phyloP scores from a whole-genome alignment of 35 echinoderm and acorn worm genomes.

The Strongylocentrotus purpuratus region DNA sequence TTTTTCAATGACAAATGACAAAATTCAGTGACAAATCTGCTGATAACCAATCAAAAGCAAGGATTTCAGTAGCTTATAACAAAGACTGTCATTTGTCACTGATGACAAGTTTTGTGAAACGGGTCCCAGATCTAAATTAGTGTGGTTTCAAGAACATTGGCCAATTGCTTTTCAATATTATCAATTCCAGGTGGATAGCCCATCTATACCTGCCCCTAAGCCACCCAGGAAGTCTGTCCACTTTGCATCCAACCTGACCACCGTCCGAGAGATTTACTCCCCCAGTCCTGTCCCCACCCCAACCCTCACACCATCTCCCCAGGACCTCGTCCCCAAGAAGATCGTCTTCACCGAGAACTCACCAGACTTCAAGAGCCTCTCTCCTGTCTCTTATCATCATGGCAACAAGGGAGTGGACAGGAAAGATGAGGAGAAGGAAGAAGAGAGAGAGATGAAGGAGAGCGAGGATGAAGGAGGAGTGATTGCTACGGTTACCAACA shows the following conservation, averaged over 20 bases:
- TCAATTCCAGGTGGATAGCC: not conserved
- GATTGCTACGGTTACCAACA: slow-evolving; percentile 1
- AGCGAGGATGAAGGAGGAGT: not conserved
- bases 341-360: slow-evolving; percentile 16
- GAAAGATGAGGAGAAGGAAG: not conserved
- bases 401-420: not conserved
- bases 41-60: too few relatives aligned
- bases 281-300: not conserved
- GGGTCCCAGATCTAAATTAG: too few relatives aligned
- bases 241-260: slow-evolving; percentile 30
- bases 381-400: not conserved
- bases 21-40: too few relatives aligned
- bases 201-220: not conserved
- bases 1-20: too few relatives aligned
- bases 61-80: too few relatives aligned
- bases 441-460: not conserved
- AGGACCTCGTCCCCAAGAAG: not conserved
- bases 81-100: too few relatives aligned
- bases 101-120: too few relatives aligned
- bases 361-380: not conserved
- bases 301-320: not conserved
- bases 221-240: slow-evolving; percentile 6
- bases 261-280: not conserved
- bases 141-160: too few relatives aligned
- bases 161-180: too few relatives aligned